These are phyloP conservation scores for Cydia strobilella DNA, from an alignment of 1,140 invertebrate genomes.

Conservation along the genomic window DNA sequence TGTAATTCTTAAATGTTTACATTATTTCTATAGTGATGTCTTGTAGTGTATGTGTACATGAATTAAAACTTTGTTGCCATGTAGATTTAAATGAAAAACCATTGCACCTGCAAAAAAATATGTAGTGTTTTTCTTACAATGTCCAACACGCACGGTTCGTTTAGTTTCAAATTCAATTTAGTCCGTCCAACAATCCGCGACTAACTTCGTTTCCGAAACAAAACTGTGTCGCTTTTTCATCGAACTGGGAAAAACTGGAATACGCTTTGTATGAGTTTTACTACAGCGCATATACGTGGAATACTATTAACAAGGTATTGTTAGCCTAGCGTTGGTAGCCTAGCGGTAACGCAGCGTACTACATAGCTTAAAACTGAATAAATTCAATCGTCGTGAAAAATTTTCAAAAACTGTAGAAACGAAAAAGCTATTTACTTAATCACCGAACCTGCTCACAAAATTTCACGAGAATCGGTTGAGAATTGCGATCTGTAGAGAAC, in stretches of 20 bases:
- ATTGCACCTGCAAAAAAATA: background rate
- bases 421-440: no score
- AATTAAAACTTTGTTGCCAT: slow-evolving; percentile 15
- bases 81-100: slow-evolving; percentile 9
- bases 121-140: background rate
- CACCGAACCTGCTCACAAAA: no score
- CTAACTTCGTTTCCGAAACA: background rate
- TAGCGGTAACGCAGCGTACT: no score
- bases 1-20: no score
- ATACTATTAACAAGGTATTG: background rate
- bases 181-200: background rate
- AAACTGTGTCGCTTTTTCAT: slow-evolving; percentile 1
- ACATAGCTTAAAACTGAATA: no score
- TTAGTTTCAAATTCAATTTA: background rate
- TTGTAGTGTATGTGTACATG: background rate
- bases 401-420: no score
- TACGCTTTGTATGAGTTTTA: background rate
- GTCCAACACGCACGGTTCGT: background rate
- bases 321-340: no score
- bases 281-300: background rate
- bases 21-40: no score
- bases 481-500: no score
- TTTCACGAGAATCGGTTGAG: no score
- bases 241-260: background rate
- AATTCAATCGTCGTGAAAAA: no score